Evolutionary conservation across 2,113 vertebrate genomes (phyloP).

Genomic region (Trachemys scripta): DNA sequence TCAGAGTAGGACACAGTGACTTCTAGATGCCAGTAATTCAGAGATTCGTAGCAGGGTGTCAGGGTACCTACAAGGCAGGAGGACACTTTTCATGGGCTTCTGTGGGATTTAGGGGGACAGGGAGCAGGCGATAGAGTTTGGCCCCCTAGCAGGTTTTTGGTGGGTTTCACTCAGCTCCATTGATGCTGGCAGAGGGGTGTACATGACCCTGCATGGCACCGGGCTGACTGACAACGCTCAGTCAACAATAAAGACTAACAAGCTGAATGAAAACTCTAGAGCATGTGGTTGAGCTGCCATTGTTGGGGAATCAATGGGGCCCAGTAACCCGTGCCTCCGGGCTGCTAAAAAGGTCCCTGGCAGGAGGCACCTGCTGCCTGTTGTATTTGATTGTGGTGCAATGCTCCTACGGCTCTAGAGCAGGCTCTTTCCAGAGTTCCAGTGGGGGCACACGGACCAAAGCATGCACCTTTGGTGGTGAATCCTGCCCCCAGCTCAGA

Average conservation of each 20-base stretch:
- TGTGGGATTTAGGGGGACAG: not conserved
- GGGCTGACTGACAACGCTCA: not conserved
- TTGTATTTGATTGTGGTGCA: not conserved
- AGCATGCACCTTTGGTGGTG: not conserved
- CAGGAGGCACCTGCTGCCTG: not conserved
- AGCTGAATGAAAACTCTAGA: too few relatives aligned
- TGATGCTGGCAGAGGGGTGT: not conserved
- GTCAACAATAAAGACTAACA: too few relatives aligned
- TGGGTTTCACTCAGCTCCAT: accelerated
- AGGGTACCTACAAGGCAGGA: not conserved
- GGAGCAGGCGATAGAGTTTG: not conserved
- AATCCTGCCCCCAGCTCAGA: not conserved
- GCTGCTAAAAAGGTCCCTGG: accelerated
- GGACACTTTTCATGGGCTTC: not conserved
- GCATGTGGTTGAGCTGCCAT: too few relatives aligned
- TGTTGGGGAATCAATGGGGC: not conserved
- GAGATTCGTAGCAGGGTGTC: not conserved
- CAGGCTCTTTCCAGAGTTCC: not conserved
- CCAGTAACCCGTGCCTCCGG: not conserved
- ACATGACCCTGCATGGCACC: not conserved
- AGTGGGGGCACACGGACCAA: accelerated
- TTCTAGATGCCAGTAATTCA: not conserved
- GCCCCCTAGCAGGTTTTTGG: not conserved
- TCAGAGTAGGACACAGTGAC: not conserved
- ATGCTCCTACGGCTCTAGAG: accelerated